These are phyloP conservation scores for Bradypus variegatus DNA, from an alignment of 2,797 vertebrate genomes.

Conservation along the genomic window DNA sequence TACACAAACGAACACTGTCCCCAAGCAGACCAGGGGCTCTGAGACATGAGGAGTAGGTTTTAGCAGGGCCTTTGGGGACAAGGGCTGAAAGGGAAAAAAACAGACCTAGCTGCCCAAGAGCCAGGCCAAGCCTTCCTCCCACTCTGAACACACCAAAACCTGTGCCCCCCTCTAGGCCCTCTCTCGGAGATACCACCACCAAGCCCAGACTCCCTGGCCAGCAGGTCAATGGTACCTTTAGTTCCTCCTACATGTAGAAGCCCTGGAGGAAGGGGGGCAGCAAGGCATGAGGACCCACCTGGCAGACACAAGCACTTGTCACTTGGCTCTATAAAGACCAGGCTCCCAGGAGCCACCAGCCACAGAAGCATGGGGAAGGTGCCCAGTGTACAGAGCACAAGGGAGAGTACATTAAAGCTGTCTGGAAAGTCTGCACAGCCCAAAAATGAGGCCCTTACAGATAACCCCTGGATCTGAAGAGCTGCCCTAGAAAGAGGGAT, in stretches of 20 bases:
- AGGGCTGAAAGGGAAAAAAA: background rate
- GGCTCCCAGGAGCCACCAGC: background rate
- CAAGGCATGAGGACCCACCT: background rate
- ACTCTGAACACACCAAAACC: background rate
- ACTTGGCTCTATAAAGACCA: slow-evolving; percentile 43
- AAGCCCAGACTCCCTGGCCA: background rate
- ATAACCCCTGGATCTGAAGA: background rate
- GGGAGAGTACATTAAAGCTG: background rate
- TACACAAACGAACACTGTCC: background rate
- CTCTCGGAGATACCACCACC: background rate
- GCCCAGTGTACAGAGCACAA: background rate
- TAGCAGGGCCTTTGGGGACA: background rate
- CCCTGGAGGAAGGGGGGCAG: background rate
- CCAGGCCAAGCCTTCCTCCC: background rate
- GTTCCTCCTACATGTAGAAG: background rate
- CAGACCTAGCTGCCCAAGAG: background rate
- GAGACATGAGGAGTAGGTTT: background rate
- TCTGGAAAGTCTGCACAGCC: background rate
- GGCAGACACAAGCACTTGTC: slow-evolving; percentile 17
- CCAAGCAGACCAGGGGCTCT: background rate
- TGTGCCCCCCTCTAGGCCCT: background rate
- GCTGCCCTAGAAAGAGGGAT: background rate
- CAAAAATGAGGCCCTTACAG: background rate
- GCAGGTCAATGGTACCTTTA: background rate
- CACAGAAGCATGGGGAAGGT: background rate